These are phyloP conservation scores for Micropoecilia bifurca DNA, from an alignment of 2,797 vertebrate genomes.

Conservation along the genomic window DNA sequence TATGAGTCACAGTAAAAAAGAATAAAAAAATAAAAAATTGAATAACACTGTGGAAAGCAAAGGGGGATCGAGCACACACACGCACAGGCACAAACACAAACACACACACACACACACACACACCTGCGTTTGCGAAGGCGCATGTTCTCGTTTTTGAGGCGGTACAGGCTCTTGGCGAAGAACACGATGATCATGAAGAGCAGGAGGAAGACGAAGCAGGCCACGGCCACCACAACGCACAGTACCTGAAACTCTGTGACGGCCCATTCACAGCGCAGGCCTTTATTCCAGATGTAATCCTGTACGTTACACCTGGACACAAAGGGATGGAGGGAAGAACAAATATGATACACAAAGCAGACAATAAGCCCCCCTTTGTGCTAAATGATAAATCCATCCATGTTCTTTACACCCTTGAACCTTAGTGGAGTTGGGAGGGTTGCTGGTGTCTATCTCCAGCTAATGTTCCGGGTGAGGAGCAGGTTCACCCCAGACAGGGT, in stretches of 20 bases:
- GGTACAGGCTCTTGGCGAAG: conserved; percentile 95
- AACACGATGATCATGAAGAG: conserved; percentile 98
- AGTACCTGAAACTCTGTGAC: conserved; percentile 98
- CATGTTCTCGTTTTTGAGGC: conserved; percentile 94
- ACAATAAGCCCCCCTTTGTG: too few relatives aligned
- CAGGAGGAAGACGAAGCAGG: conserved; percentile 87
- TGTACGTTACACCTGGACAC: conserved; percentile 84
- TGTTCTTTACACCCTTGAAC: too few relatives aligned
- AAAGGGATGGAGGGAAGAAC: neutral
- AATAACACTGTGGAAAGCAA: neutral
- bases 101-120: conserved; percentile 69
- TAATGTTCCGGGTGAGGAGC: too few relatives aligned
- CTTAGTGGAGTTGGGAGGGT: too few relatives aligned
- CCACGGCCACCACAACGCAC: conserved; percentile 90
- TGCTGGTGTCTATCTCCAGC: too few relatives aligned
- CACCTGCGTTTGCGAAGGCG: conserved; percentile 93
- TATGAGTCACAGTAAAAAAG: neutral
- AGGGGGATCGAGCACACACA: conserved; percentile 49
- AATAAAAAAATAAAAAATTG: neutral
- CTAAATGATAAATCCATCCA: neutral
- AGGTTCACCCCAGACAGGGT: too few relatives aligned
- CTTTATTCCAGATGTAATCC: conserved; percentile 98
- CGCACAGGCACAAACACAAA: conserved; percentile 51
- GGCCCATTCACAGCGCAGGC: conserved; percentile 92
- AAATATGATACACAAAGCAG: neutral